phyloP scores from a whole-genome alignment of 1,140 invertebrate species.

The Drosophila ananassae region DNA sequence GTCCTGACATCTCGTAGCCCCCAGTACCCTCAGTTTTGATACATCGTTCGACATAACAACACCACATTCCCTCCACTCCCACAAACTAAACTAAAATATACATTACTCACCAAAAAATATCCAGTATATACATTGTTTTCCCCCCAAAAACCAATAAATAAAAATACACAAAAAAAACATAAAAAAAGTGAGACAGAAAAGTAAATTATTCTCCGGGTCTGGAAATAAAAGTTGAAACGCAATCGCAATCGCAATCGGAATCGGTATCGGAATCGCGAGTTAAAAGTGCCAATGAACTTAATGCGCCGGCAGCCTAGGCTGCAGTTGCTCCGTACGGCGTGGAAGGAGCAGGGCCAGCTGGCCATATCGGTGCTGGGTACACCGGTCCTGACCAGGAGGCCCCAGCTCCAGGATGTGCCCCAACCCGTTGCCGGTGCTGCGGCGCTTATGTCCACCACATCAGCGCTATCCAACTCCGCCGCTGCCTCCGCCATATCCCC shows the following conservation, averaged over 20 bases:
- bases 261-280: no score
- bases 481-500: neutral
- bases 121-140: neutral
- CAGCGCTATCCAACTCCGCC: neutral
- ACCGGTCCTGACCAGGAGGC: neutral
- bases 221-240: no score
- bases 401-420: slow-evolving; percentile 12
- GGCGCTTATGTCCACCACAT: slow-evolving; percentile 14
- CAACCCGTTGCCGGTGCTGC: slow-evolving; percentile 20
- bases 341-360: neutral
- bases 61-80: slow-evolving; percentile 6
- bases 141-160: neutral
- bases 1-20: neutral
- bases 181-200: no score
- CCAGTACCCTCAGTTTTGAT: slow-evolving; percentile 7
- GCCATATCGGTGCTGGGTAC: neutral
- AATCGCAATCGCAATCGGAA: no score
- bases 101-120: neutral
- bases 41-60: slow-evolving; percentile 8
- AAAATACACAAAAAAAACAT: neutral
- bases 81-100: neutral
- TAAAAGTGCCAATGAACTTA: slow-evolving; percentile 31
- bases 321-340: neutral
- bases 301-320: slow-evolving; percentile 38
- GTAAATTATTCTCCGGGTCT: neutral